Evolutionary conservation across 1,140 invertebrate species (phyloP).

Genomic region (fruit fly (Drosophila melanogaster)): Release_6_plus_ISO1_MT NT_037436.4:8713001-8713500

Average conservation of each 20-base stretch:
- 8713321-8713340: constrained; percentile 69
- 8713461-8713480: constrained; percentile 57
- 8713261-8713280: too few relatives aligned
- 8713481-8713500: constrained; percentile 14
- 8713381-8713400: constrained; percentile 18
- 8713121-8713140: too few relatives aligned
- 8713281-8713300: too few relatives aligned
- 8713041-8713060: constrained; percentile 75
- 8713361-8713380: constrained; percentile 31
- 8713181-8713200: too few relatives aligned
- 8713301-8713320: constrained; percentile 4
- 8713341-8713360: constrained; percentile 79
- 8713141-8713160: too few relatives aligned
- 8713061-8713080: constrained; percentile 61
- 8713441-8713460: constrained; percentile 36
- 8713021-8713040: constrained; percentile 65
- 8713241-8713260: too few relatives aligned
- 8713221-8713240: too few relatives aligned
- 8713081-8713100: constrained; percentile 4
- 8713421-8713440: constrained; percentile 44
- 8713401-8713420: constrained; percentile 66
- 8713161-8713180: too few relatives aligned
- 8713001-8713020: constrained; percentile 23
- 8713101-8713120: too few relatives aligned
- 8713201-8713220: too few relatives aligned